Evolutionary conservation across 1,140 invertebrate species (phyloP), one percentile per base, ranked within the genome.

Genomic region (Patella vulgata): DNA sequence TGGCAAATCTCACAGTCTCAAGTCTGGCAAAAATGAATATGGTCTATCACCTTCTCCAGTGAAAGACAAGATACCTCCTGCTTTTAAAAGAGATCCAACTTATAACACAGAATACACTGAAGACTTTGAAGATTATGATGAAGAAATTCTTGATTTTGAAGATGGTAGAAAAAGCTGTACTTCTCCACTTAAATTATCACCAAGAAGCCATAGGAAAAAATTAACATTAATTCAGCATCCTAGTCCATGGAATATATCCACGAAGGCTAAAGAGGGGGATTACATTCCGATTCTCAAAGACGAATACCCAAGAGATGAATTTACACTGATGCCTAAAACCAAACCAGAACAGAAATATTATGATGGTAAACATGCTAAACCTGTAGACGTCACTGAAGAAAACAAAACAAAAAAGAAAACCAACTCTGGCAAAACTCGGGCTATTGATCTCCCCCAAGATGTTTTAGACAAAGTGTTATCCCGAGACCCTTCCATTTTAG

Each of bases 251-350:
- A 36, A 5, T 8, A 5, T 36, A 8, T 8, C 33, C 5, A 36
- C 33, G 14, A 14, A 79, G 4, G 63, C 80, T 6, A 77, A 82
- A 53, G 55, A 64, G 25, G 69, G 60, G 23, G 67, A 70, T 17
- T 83, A 84, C 63, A 54, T 75, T n/a, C 59, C 71, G 4, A 72
- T 77, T 47, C 56, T 83, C 4, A 70, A 55, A 11, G 82, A 83
- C 55, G 70, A 74, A 30, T 84, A 77, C 63, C 82, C 82, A 1
- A 63, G 82, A 12, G 80, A 84, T 68, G 73, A 73, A 39, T 82
- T 69, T 47, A 83, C 82, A 1, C 73, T 73, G 63, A 75, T 82
- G 73, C 79, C 79, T 0, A 63, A 66, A 42, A 27, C 52, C 4
- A 72, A 79, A 56, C 68, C 68, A 9, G 69, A 69, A 12, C 68